These are phyloP conservation scores for Drosophila murphyi DNA, from an alignment of 1,140 invertebrate genomes.

Conservation along the genomic window DNA sequence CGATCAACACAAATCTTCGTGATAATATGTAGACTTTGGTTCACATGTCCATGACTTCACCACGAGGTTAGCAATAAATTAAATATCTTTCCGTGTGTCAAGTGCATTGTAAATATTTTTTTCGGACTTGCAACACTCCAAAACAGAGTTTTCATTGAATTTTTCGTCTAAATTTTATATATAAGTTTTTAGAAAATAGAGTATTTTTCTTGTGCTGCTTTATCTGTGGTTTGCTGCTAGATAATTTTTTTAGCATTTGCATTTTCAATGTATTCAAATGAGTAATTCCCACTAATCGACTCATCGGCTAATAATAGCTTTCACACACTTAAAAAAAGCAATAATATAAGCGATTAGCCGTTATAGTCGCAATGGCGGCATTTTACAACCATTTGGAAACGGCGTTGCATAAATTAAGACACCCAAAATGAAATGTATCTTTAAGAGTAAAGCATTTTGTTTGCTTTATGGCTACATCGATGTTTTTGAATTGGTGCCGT, in stretches of 20 bases:
- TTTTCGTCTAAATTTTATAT: no score
- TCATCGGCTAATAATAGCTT: conserved; percentile 56
- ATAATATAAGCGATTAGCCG: conserved; percentile 37
- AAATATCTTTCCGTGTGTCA: no score
- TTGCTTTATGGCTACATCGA: conserved; percentile 44
- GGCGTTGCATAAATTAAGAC: conserved; percentile 72
- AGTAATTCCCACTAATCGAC: not conserved
- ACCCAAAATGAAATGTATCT: conserved; percentile 59
- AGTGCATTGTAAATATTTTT: no score
- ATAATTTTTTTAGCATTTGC: not conserved
- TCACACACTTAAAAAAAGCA: conserved; percentile 65
- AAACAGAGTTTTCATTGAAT: no score
- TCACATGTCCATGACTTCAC: no score
- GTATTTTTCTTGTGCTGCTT: no score
- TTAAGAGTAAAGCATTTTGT: conserved; percentile 68
- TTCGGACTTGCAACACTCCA: no score
- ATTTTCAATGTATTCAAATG: not conserved
- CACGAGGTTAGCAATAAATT: no score
- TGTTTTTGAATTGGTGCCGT: conserved; percentile 37
- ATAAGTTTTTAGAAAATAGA: no score
- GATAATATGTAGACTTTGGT: no score
- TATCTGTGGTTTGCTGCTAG: not conserved
- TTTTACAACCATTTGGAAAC: conserved; percentile 66
- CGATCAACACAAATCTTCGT: not conserved
- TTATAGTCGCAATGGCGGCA: conserved; percentile 52